Percentiles rank a stretch among this genome's conserved stretches.
These are phyloP conservation scores for Troglohyphantes excavatus DNA, from an alignment of 2,888 invertebrate species.

Conservation along the genomic window DNA sequence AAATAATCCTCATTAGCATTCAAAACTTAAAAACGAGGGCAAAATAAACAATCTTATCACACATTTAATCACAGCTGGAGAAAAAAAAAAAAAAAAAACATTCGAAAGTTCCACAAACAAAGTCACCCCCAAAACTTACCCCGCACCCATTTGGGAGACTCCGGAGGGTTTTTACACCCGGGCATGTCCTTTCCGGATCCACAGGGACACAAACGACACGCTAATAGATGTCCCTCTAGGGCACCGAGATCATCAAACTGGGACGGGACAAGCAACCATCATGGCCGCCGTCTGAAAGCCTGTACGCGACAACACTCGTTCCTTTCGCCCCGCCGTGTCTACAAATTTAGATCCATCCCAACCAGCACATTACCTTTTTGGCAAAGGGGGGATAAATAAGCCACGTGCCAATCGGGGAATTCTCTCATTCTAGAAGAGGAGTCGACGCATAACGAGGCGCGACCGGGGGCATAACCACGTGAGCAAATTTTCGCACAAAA, in stretches of 20 bases:
- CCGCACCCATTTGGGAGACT: conserved; percentile 31
- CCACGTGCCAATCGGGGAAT: conserved; percentile 48
- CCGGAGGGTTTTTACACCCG: conserved; percentile 53
- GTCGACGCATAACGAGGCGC: conserved; percentile 25
- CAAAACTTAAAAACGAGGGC: background rate
- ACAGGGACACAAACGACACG: background rate
- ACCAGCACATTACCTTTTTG: conserved; percentile 49
- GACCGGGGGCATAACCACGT: conserved; percentile 55
- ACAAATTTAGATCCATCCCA: conserved; percentile 67
- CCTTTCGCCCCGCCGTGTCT: conserved; percentile 41
- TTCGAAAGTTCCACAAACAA: background rate
- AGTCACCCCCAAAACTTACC: conserved; percentile 40
- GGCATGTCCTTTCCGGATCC: conserved; percentile 40
- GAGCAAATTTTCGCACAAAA: conserved; percentile 51
- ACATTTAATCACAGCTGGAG: background rate
- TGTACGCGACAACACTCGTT: conserved; percentile 43
- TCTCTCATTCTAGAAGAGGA: conserved; percentile 37
- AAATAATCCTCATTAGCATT: background rate
- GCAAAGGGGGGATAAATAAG: conserved; percentile 51
- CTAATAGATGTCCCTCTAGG: background rate
- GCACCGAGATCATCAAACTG: background rate
- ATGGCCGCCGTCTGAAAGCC: conserved; percentile 69
- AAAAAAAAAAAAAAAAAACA: background rate
- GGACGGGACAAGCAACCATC: conserved; percentile 68
- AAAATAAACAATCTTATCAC: background rate